These are phyloP conservation scores for Trichonephila clavata DNA, from an alignment of 1,140 invertebrate species.

Conservation along the genomic window DNA sequence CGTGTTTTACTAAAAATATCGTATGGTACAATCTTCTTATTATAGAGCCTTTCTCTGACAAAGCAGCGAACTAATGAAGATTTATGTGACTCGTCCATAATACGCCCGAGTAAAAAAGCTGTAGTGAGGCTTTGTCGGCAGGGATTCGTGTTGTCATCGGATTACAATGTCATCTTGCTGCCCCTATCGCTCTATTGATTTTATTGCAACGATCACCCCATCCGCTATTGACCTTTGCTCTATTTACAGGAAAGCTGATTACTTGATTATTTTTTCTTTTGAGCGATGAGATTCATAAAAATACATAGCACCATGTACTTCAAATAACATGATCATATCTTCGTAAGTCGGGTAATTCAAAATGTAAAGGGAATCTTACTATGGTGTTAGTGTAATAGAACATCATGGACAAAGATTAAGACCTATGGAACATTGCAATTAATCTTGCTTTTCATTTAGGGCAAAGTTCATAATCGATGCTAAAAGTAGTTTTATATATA, in stretches of 20 bases:
- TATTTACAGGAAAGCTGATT: neutral
- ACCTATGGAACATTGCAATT: no score
- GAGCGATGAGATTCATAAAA: neutral
- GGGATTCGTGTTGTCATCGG: slow-evolving; percentile 61
- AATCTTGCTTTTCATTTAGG: no score
- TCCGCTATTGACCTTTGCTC: slow-evolving; percentile 58
- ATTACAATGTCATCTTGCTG: slow-evolving; percentile 66
- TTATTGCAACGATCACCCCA: slow-evolving; percentile 60
- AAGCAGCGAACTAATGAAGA: slow-evolving; percentile 67
- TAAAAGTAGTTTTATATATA: no score
- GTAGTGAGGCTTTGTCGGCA: slow-evolving; percentile 41
- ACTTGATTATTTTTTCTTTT: neutral
- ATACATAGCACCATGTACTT: neutral
- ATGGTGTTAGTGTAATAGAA: neutral
- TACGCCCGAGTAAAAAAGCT: slow-evolving; percentile 57
- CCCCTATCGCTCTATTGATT: slow-evolving; percentile 62
- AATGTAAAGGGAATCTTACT: neutral
- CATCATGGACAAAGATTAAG: no score
- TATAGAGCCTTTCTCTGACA: slow-evolving; percentile 62
- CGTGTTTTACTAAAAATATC: slow-evolving; percentile 64
- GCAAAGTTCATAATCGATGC: no score
- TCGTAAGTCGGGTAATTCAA: neutral
- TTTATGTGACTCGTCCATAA: slow-evolving; percentile 63
- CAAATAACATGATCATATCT: no score
- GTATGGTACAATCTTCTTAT: slow-evolving; percentile 54